Conservation (phyloP, 2,888 invertebrate genomes). For the Leptothorax acervorum region DNA sequence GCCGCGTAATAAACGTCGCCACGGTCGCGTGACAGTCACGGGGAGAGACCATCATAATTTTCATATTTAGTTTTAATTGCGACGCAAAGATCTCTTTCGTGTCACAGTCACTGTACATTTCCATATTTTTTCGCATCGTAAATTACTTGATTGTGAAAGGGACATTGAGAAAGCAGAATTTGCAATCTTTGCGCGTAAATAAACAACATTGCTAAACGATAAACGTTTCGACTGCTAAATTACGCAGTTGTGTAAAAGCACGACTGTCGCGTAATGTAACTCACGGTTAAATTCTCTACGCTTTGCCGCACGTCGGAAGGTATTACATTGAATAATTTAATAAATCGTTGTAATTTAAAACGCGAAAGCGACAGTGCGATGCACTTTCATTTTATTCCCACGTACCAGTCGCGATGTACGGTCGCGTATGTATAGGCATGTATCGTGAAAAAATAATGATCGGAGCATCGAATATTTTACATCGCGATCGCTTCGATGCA, state of each 20-base stretch:
- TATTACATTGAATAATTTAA: conserved; percentile 50
- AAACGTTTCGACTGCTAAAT: conserved; percentile 33
- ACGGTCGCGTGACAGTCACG: neutral
- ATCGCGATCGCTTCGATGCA: conserved; percentile 35
- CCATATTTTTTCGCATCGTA: neutral
- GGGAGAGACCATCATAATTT: neutral
- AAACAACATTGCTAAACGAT: conserved; percentile 12
- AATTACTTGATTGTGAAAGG: neutral
- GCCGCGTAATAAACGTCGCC: conserved; percentile 70
- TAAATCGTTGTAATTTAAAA: conserved; percentile 50
- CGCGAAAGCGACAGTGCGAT: conserved; percentile 44
- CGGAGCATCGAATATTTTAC: conserved; percentile 35
- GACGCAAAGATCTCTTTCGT: neutral
- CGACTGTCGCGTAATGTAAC: conserved; percentile 19
- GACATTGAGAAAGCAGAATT: neutral
- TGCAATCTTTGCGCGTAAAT: neutral
- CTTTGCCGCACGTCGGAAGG: conserved; percentile 1
- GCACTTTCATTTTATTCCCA: conserved; percentile 32
- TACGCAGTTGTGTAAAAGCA: conserved; percentile 21
- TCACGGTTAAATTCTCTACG: conserved; percentile 46
- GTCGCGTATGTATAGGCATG: too few relatives aligned
- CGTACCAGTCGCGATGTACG: neutral
- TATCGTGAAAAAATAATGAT: conserved; percentile 47
- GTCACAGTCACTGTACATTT: neutral
- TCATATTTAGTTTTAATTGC: conserved; percentile 19